These are phyloP conservation scores for Thereuonema tuberculata DNA, from an alignment of 1,140 invertebrate genomes.

Conservation along the genomic window DNA sequence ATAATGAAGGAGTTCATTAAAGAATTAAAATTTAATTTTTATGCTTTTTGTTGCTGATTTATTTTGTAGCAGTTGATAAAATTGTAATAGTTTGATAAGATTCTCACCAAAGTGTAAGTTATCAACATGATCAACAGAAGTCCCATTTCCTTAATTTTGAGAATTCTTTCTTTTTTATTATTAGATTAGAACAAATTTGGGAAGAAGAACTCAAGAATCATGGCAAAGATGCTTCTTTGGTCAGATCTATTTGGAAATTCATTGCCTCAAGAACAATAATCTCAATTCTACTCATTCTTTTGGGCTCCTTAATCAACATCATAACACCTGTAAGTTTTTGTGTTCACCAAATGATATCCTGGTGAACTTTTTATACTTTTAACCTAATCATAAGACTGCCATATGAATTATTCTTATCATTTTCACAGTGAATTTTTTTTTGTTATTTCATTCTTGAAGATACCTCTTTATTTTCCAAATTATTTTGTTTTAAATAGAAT, in stretches of 20 bases:
- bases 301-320: neutral
- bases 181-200: neutral
- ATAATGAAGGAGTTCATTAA: no score
- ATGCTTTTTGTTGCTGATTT: no score
- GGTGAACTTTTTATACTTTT: neutral
- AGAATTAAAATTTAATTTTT: no score
- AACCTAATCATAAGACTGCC: neutral
- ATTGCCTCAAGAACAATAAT: neutral
- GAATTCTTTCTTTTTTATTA: neutral
- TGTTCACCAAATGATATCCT: neutral
- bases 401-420: neutral
- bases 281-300: neutral
- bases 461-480: no score
- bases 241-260: neutral
- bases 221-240: neutral
- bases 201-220: neutral
- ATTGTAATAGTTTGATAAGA: no score
- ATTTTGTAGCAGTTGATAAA: no score
- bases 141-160: no score
- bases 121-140: no score
- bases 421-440: neutral
- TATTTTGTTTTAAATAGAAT: no score
- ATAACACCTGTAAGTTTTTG: slow-evolving; percentile 4
- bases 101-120: no score
- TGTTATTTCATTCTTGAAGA: no score